Evolutionary conservation across 1,140 invertebrate species (phyloP).

Genomic region (Archivesica marissinica): DNA sequence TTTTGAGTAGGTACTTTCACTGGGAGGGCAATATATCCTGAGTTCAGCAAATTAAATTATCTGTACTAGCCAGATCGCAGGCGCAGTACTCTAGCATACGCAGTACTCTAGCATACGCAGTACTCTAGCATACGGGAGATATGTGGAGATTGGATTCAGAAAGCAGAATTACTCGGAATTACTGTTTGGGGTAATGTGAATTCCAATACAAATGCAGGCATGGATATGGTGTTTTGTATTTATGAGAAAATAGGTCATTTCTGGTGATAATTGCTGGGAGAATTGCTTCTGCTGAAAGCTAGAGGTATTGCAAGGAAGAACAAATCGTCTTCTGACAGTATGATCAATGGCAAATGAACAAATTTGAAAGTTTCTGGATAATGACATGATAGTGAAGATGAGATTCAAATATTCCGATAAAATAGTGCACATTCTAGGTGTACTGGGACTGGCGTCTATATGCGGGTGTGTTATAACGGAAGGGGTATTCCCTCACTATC

Average conservation of each 20-base stretch:
- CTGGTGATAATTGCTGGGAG: neutral
- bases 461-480: conserved; percentile 53
- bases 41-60: conserved; percentile 26
- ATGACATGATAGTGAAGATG: conserved; percentile 17
- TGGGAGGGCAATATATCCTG: conserved; percentile 5
- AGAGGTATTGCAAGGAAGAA: neutral
- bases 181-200: conserved; percentile 14
- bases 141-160: neutral
- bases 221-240: conserved; percentile 27
- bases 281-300: conserved; percentile 5
- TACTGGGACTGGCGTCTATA: conserved; percentile 38
- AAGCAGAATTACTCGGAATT: conserved; percentile 22
- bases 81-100: no score
- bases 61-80: neutral
- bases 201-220: conserved; percentile 27
- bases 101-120: no score
- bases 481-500: conserved; percentile 28
- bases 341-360: conserved; percentile 2
- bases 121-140: conserved; percentile 6
- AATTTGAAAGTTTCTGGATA: neutral
- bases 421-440: conserved; percentile 28
- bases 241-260: conserved; percentile 37
- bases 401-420: neutral
- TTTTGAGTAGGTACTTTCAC: neutral
- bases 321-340: neutral